A percentile compares a stretch with the other conserved stretches of the same genome.
Evolutionary conservation across 2,888 invertebrate species (phyloP).

Genomic region (Scaptodrosophila latifasciaeformis): DNA sequence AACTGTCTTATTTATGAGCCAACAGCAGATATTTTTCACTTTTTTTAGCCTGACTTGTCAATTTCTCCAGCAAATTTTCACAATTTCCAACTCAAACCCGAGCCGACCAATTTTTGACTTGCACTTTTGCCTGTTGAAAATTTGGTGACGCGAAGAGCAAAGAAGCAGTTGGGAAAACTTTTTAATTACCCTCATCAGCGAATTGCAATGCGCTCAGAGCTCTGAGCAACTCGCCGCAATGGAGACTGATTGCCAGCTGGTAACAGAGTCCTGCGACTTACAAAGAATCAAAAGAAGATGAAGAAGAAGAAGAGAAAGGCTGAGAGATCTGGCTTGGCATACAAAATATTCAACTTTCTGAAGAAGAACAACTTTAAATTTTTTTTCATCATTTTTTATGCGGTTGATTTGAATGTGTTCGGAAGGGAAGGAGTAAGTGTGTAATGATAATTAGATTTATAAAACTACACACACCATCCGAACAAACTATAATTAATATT

Average conservation of each 20-base stretch:
- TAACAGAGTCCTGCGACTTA: too few relatives aligned
- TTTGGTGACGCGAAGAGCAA: too few relatives aligned
- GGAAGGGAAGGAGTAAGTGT: slow-evolving; percentile 14
- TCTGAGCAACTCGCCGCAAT: too few relatives aligned
- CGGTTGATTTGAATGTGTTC: neutral
- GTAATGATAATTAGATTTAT: slow-evolving; percentile 47
- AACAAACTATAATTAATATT: slow-evolving; percentile 44
- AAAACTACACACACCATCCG: slow-evolving; percentile 18
- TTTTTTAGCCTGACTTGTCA: neutral
- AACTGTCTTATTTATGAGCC: slow-evolving; percentile 52
- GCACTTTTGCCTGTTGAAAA: slow-evolving; percentile 34
- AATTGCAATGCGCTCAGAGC: slow-evolving; percentile 48
- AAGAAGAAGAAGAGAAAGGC: neutral
- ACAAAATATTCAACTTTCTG: too few relatives aligned
- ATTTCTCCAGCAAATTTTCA: slow-evolving; percentile 21
- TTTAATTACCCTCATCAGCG: slow-evolving; percentile 68
- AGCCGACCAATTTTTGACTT: slow-evolving; percentile 24
- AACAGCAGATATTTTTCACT: slow-evolving; percentile 23
- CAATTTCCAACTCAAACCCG: slow-evolving; percentile 15
- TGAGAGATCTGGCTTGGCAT: too few relatives aligned
- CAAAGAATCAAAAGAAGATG: slow-evolving; percentile 6
- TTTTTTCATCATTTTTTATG: too few relatives aligned
- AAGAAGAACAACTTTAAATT: too few relatives aligned
- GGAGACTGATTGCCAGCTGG: too few relatives aligned
- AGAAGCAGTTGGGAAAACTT: slow-evolving; percentile 44